phyloP scores from a whole-genome alignment of 2,113 vertebrate species.

The Opisthocomus hoazin region DNA sequence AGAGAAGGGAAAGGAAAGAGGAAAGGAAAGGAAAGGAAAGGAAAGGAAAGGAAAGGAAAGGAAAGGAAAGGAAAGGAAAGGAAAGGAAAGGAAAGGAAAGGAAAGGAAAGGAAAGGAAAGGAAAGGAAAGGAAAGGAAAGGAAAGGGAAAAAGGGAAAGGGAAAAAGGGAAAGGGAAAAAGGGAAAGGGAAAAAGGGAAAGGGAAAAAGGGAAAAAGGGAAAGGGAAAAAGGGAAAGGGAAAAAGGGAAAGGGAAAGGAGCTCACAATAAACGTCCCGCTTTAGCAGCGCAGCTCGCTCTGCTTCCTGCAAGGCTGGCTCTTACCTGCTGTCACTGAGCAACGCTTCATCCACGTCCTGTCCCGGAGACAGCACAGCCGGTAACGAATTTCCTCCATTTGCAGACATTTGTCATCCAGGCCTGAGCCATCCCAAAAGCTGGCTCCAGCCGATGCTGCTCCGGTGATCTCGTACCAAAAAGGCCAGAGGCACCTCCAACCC shows the following conservation, averaged over 20 bases:
- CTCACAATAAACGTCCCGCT: fast-evolving
- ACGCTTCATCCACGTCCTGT: fast-evolving
- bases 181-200: background rate
- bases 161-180: background rate
- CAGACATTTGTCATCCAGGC: background rate
- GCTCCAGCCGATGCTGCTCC: background rate
- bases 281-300: background rate
- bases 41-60: background rate
- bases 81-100: background rate
- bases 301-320: background rate
- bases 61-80: no score
- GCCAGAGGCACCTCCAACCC: background rate
- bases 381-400: background rate
- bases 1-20: background rate
- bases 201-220: no score
- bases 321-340: background rate
- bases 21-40: no score
- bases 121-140: no score
- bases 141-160: no score
- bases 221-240: no score
- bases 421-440: background rate
- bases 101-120: no score
- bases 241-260: background rate
- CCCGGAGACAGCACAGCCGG: background rate
- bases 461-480: fast-evolving